Base-by-base conservation (phyloP, 1,140 invertebrate species). In the Teleogryllus occipitalis region DNA sequence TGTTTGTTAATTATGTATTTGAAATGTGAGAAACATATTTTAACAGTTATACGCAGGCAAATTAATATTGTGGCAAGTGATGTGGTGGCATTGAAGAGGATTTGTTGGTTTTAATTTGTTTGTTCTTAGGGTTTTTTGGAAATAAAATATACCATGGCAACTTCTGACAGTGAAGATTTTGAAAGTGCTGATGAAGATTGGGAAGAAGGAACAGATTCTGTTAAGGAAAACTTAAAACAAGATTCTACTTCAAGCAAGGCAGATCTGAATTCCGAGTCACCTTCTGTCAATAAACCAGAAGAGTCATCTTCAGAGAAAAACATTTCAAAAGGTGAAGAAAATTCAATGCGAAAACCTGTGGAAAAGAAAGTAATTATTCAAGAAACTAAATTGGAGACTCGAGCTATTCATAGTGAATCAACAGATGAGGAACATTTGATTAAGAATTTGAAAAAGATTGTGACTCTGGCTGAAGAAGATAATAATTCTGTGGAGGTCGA, bases 81-180 rank as follows among this genome's bases (percentile, higher is more conserved):
- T 39, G 27, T 39, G 27, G 5, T 39, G 27, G 5, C 27, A 39
- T 2, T 39, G 5, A 39, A 39, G 27, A 39, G 27, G 27, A 39
- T 1, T 39, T 39, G 5, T 39, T 39, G 5, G 27, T 39, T 39
- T 39, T n/a, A n/a, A n/a, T n/a, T n/a, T 39, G 27, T 39, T 39
- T 39, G 22, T 78, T 47, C 47, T 73, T 81, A 54, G 47, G 77
- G 80, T 74, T 80, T 81, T 78, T 54, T 54, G 49, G 14, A 76
- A 47, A 18, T 77, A 7, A 7, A 7, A 48, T 48, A 21, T 49
- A 48, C 48, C 47, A 85, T 93, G 92, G 89, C 90, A 83, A 89
- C 90, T 10, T 93, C 91, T 80, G 92, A 93, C 80, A 93, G 91
- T 85, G 92, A 93, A 82, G 90, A 89, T 84, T 93, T 93, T 84